Percentiles rank a stretch among this genome's conserved stretches.
Evolutionary conservation across 2,888 invertebrate species (phyloP).

Genomic region (Congeria kusceri): DNA sequence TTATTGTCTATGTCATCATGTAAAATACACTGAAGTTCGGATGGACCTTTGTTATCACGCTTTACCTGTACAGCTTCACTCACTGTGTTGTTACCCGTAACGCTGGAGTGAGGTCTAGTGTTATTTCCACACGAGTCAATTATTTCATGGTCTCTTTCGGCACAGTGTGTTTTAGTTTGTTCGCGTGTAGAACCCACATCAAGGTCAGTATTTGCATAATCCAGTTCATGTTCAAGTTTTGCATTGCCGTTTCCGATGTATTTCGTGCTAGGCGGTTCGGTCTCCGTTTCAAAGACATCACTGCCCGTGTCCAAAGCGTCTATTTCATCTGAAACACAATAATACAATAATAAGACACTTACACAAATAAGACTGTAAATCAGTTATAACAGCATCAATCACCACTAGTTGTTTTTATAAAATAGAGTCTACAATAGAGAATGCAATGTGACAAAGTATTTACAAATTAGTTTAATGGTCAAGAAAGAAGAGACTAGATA

Average conservation of each 20-base stretch:
- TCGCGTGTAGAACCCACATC: too few species aligned
- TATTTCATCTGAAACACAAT: constrained; percentile 40
- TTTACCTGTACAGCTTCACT: too few species aligned
- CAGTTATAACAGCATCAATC: background rate
- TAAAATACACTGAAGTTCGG: background rate
- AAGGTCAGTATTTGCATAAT: background rate
- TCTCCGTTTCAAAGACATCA: constrained; percentile 55
- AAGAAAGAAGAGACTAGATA: too few species aligned
- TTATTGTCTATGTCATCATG: background rate
- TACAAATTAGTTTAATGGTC: too few species aligned
- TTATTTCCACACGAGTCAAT: background rate
- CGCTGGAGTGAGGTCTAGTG: too few species aligned
- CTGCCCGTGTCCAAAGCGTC: constrained; percentile 41
- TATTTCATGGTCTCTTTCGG: background rate
- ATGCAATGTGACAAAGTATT: background rate
- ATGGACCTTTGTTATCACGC: background rate
- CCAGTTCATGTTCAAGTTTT: background rate
- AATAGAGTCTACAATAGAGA: background rate
- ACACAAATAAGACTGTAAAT: background rate
- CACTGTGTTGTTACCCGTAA: too few species aligned
- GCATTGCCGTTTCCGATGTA: constrained; percentile 44
- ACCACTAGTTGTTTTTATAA: background rate
- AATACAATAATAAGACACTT: background rate
- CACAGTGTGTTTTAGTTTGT: too few species aligned
- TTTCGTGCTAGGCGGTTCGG: constrained; percentile 16